phyloP scores from a whole-genome alignment of 2,113 vertebrate species.

The Rhinolophus ferrumequinum region DNA sequence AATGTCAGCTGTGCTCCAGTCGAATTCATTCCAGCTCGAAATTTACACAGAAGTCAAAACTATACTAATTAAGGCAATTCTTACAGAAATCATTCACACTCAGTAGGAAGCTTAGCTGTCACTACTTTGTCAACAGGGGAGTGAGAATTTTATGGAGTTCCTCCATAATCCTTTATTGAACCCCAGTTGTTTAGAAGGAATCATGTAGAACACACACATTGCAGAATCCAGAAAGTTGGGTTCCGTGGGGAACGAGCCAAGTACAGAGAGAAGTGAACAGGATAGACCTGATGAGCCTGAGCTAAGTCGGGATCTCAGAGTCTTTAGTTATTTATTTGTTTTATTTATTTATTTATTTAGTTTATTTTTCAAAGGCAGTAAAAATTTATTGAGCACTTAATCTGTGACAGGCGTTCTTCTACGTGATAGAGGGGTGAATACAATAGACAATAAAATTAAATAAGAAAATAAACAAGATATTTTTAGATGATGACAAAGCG shows the following conservation, averaged over 20 bases:
- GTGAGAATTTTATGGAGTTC: not conserved
- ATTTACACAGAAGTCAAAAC: not conserved
- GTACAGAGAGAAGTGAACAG: not conserved
- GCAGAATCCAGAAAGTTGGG: not conserved
- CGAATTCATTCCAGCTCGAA: not conserved
- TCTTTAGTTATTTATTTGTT: not conserved
- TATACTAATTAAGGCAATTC: not conserved
- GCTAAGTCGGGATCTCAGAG: not conserved
- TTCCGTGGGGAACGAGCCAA: not conserved
- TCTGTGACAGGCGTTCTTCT: not conserved
- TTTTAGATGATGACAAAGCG: not conserved
- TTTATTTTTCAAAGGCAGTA: not conserved
- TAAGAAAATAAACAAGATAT: not conserved
- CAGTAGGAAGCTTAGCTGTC: not conserved
- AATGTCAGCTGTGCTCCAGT: not conserved
- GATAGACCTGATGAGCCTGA: not conserved
- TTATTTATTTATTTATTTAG: too few relatives aligned
- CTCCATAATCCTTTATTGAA: not conserved
- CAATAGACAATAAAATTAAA: not conserved
- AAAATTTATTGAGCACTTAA: not conserved
- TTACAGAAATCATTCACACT: not conserved
- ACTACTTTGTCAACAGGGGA: too few relatives aligned
- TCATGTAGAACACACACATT: fast-evolving
- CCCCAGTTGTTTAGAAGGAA: not conserved
- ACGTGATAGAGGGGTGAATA: not conserved